These are phyloP conservation scores for Poeciliopsis gracilis DNA, from an alignment of 2,797 vertebrate species.

Conservation along the genomic window DNA sequence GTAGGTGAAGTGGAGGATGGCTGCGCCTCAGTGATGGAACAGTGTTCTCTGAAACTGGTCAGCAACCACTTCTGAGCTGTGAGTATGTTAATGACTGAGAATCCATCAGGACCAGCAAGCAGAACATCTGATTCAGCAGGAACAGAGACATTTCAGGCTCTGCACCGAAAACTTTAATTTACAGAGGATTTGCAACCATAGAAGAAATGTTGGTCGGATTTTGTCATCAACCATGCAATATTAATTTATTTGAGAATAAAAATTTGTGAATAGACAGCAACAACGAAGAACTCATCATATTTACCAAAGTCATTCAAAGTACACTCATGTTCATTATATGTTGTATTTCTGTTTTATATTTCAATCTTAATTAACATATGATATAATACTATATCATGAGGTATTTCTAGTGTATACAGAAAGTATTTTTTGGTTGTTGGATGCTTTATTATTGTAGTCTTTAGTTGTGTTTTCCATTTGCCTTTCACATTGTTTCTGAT, in stretches of 20 bases:
- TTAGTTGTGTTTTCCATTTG: no score
- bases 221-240: not conserved
- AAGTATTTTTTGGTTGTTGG: no score
- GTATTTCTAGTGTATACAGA: no score
- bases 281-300: not conserved
- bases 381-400: no score
- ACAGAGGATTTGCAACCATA: not conserved
- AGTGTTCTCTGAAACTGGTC: not conserved
- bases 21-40: no score
- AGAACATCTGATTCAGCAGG: conserved; percentile 18
- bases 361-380: no score
- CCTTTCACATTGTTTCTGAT: no score
- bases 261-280: not conserved
- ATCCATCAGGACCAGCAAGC: not conserved
- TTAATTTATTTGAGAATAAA: not conserved
- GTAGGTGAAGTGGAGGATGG: not conserved
- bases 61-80: not conserved
- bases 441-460: no score
- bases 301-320: no score
- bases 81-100: not conserved
- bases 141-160: not conserved
- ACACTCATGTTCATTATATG: no score
- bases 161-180: not conserved
- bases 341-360: no score
- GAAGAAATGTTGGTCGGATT: not conserved